Conservation (phyloP, 2,888 invertebrate genomes). For the Athripsodes cinereus region DNA sequence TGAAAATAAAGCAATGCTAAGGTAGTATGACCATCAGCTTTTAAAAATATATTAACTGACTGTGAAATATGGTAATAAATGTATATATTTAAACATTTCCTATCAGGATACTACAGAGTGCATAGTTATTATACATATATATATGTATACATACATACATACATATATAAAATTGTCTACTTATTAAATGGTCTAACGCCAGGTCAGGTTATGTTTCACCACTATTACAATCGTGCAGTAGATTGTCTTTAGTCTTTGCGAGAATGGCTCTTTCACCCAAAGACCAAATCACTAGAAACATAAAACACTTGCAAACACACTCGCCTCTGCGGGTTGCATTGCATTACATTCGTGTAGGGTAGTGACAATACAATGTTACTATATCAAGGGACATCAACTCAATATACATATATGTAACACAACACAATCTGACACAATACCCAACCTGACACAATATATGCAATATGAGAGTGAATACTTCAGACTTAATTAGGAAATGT, state of each 20-base stretch:
- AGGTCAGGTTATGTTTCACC: conserved; percentile 26
- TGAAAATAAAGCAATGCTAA: conserved; percentile 55
- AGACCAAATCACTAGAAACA: conserved; percentile 24
- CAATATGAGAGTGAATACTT: conserved; percentile 18
- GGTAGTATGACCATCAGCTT: background rate
- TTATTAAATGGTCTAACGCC: conserved; percentile 19
- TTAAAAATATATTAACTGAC: conserved; percentile 1
- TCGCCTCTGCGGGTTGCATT: too few relatives aligned
- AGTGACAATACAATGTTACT: too few relatives aligned
- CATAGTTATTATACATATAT: conserved; percentile 24
- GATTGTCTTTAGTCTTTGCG: conserved; percentile 25
- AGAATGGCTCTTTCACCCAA: conserved; percentile 24
- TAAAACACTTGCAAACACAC: too few relatives aligned
- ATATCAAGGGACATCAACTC: too few relatives aligned
- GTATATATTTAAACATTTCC: conserved; percentile 1
- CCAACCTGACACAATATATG: conserved; percentile 26
- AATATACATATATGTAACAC: too few relatives aligned
- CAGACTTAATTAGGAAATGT: conserved; percentile 27
- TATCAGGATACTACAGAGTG: conserved; percentile 16
- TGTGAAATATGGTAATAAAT: conserved; percentile 2
- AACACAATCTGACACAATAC: too few relatives aligned
- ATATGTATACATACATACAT: background rate
- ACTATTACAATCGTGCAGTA: conserved; percentile 23
- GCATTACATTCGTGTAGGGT: too few relatives aligned
- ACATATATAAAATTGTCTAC: background rate